These are phyloP conservation scores for Turnix velox DNA, from an alignment of 2,113 vertebrate species.

Conservation along the genomic window DNA sequence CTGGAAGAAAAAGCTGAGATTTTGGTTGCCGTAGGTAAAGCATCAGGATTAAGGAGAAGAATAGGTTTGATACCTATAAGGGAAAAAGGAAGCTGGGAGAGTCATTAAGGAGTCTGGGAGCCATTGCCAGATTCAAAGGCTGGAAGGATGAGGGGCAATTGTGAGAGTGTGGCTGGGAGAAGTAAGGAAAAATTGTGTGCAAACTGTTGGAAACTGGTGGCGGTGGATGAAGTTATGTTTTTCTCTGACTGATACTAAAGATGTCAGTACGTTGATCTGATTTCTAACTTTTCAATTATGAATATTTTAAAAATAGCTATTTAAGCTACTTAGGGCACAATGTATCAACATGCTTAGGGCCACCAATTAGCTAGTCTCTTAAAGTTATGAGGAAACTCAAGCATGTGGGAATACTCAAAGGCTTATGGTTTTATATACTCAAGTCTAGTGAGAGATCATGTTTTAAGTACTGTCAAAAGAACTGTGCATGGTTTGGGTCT, in stretches of 20 bases:
- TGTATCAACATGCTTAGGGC: not conserved
- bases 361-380: not conserved
- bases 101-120: not conserved
- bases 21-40: not conserved
- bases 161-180: not conserved
- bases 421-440: not conserved
- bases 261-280: not conserved
- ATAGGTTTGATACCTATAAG: not conserved
- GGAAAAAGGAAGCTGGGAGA: not conserved
- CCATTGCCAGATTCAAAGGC: not conserved
- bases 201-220: not conserved
- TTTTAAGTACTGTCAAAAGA: not conserved
- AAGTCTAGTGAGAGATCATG: not conserved
- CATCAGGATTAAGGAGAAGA: not conserved
- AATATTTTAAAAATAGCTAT: not conserved
- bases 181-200: not conserved
- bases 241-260: not conserved
- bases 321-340: not conserved
- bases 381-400: not conserved
- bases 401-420: not conserved
- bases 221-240: not conserved
- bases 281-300: not conserved
- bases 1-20: not conserved
- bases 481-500: not conserved
- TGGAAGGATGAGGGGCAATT: not conserved